A percentile compares a stretch with the other conserved stretches of the same genome.
Conservation (phyloP, 2,113 vertebrate genomes). For the Microcebus jonahi region DNA sequence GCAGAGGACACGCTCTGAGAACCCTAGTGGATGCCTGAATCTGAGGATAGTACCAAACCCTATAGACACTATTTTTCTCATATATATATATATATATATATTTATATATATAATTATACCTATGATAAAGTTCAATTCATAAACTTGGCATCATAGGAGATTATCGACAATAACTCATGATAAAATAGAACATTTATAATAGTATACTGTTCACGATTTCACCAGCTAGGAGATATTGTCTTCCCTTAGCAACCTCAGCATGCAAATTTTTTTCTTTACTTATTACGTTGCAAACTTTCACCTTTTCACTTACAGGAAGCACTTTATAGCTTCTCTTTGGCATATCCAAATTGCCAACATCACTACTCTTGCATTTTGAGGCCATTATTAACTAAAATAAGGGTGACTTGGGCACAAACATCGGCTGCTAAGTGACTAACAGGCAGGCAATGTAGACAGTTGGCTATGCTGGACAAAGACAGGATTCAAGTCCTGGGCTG, state of each 20-base stretch:
- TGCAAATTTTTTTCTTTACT: background rate
- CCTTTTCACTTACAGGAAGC: background rate
- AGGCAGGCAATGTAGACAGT: background rate
- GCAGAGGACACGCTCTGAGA: background rate
- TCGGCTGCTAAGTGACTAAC: background rate
- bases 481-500: background rate
- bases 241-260: background rate
- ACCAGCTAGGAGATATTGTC: background rate
- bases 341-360: background rate
- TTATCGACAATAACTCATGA: background rate
- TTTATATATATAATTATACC: background rate
- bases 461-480: background rate
- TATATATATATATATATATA: background rate
- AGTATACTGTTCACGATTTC: background rate
- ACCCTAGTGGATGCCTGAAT: background rate
- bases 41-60: background rate
- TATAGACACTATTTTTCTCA: background rate
- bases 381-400: background rate
- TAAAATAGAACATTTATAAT: background rate
- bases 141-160: background rate
- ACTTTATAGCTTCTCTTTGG: background rate
- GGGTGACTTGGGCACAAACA: background rate
- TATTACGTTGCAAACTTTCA: background rate
- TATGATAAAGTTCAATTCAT: background rate
- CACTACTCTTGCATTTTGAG: background rate